Evolutionary conservation across 2,888 invertebrate species (phyloP), one percentile per base, ranked within the genome.

Genomic region (Diachrysia chrysitis): DNA sequence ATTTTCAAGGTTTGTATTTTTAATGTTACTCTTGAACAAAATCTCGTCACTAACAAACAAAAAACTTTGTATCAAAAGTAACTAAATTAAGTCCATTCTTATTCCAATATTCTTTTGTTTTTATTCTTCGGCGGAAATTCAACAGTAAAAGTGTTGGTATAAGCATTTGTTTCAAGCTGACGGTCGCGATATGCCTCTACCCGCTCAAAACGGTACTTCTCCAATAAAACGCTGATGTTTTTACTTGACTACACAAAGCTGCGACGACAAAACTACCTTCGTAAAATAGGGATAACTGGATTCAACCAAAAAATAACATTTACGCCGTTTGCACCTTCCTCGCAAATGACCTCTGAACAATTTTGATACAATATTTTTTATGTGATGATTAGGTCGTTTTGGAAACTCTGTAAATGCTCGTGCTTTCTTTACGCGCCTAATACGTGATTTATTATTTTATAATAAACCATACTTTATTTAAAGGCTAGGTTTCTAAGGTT

Each of bases 141-240:
- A 25, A 59, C 51, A 63, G 60, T 69, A 77, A 82, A 83, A 82
- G 74, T 77, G 70, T 69, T 61, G 68, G 69, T 59, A 66, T 69
- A 76, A 75, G 76, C 80, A 78, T 71, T 78, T 77, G 66, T 67
- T 69, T 77, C 64, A 64, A 71, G 65, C 73, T 75, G 59, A 57
- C 73, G 59, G 60, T 62, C 63, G 71, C 75, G 63, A 76, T 75
- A 86, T 69, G 35, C 69, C 29, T 23, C 48, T 54, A 62, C 17
- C 59, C 69, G 71, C 73, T 79, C 75, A 64, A 71, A 83, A 81
- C 74, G 79, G 80, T 68, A 69, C 73, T 80, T 70, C 69, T 66
- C 69, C 71, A 74, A 75, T 79, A 80, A 79, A 81, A 73, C 63
- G 73, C 66, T 73, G 74, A 73, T 76, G 74, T 73, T 60, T 78